Base-by-base conservation (phyloP, 2,888 invertebrate genomes). In the Baccha elongata region DNA sequence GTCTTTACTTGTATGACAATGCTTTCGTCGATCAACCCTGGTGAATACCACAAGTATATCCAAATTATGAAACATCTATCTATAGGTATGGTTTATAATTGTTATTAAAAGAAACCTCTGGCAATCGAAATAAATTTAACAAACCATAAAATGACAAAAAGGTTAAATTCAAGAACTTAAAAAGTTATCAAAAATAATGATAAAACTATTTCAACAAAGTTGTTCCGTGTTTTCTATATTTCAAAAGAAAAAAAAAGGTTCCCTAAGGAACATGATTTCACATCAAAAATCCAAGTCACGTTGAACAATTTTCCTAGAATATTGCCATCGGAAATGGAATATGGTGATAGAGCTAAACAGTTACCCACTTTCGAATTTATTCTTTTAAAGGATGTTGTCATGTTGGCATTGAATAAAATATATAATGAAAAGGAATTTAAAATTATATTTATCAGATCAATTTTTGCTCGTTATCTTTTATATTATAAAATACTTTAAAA, bases 301-400 rank as follows among this genome's bases (percentile, higher is more conserved):
- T 58, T 40, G 13, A 37, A 23, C 23, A 58, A 40, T 58, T 58
- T 58, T 58, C 32, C 37, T 6, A 3, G 55, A 40, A 40, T 26
- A 58, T 58, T 58, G 21, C 23, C 13, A 8, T n/a, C 13, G 40
- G 3, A 58, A 40, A 53, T 53, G 35, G n/a, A 10, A 53, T 17
- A 15, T 26, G 23, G 15, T 23, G 19, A 58, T 40, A 58, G 23
- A 58, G 19, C 40, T 23, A 58, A 40, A 26, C 37, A 58, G 40
- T 23, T 40, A 15, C 15, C n/a, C 4, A 2, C 23, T 8, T 26
- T 13, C 1, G 37, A 21, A 21, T 55, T 19, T 37, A 35, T 55
- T 40, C 3, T 26, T 0, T 13, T 5, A 21, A 5, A n/a, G 3
- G 13, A 35, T 6, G 13, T n/a, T n/a, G n/a, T n/a, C n/a, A n/a